Evolutionary conservation across 2,113 vertebrate species (phyloP).

Genomic region (Apodemus speciosus): DNA sequence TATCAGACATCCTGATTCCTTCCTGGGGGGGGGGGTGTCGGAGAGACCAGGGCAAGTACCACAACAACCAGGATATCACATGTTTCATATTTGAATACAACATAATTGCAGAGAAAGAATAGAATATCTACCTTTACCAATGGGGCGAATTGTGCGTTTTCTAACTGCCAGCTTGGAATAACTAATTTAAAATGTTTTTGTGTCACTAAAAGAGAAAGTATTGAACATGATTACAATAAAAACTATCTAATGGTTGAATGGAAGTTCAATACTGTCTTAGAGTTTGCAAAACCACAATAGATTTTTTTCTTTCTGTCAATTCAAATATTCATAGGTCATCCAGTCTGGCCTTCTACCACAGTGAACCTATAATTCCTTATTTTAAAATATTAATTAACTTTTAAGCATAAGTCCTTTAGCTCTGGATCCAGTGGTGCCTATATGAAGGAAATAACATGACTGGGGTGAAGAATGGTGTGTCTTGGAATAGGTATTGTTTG

Average conservation of each 20-base stretch:
- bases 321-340: slow-evolving; percentile 70
- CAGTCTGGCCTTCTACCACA: slow-evolving; percentile 66
- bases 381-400: slow-evolving; percentile 81
- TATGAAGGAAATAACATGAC: slow-evolving; percentile 69
- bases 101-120: slow-evolving; percentile 64
- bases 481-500: slow-evolving; percentile 79
- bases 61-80: slow-evolving; percentile 25
- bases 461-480: slow-evolving; percentile 74
- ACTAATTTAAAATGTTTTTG: slow-evolving; percentile 74
- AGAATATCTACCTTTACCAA: slow-evolving; percentile 60
- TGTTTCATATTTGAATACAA: slow-evolving; percentile 61
- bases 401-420: slow-evolving; percentile 65
- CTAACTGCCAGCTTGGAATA: slow-evolving; percentile 54
- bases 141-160: slow-evolving; percentile 55
- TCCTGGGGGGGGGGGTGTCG: background rate
- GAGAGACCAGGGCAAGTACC: background rate
- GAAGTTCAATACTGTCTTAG: slow-evolving; percentile 67
- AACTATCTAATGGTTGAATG: slow-evolving; percentile 71
- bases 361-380: slow-evolving; percentile 65
- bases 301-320: slow-evolving; percentile 63
- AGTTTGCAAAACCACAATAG: slow-evolving; percentile 70
- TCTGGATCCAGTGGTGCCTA: slow-evolving; percentile 51
- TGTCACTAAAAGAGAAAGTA: slow-evolving; percentile 50
- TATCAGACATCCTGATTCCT: slow-evolving; percentile 68
- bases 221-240: slow-evolving; percentile 72